These are phyloP conservation scores for Pantherophis alleghaniensis DNA, from an alignment of 2,797 vertebrate genomes.

Conservation along the genomic window DNA sequence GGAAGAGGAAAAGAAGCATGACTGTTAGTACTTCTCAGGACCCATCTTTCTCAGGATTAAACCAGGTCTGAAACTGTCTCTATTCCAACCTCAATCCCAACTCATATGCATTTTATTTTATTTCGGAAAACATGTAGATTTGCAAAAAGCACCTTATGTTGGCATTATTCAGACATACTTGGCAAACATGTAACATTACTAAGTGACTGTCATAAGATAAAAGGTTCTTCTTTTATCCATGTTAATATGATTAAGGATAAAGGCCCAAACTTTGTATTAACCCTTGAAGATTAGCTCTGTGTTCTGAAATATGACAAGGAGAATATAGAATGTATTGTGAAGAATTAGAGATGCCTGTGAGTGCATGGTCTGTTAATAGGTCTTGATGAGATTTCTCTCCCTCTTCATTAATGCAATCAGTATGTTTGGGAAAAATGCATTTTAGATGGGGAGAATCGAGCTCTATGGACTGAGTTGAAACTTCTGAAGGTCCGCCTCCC, in stretches of 20 bases:
- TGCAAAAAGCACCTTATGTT: constrained; percentile 83
- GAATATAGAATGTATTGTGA: not conserved
- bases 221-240: constrained; percentile 60
- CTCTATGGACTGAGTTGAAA: too few relatives aligned
- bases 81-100: constrained; percentile 86
- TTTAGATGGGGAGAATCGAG: not conserved
- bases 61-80: constrained; percentile 99
- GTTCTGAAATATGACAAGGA: not conserved
- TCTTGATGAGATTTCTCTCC: not conserved
- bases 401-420: not conserved
- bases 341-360: constrained; percentile 9
- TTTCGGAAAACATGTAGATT: constrained; percentile 78
- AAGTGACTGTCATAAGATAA: constrained; percentile 71
- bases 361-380: not conserved
- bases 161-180: constrained; percentile 93
- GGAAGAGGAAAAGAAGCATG: constrained; percentile 99
- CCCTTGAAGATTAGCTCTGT: not conserved
- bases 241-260: constrained; percentile 55
- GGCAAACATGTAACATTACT: constrained; percentile 86
- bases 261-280: not conserved
- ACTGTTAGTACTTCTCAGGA: constrained; percentile 99
- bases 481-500: too few relatives aligned
- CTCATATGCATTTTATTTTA: constrained; percentile 77
- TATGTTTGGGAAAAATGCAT: constrained; percentile 7
- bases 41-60: constrained; percentile 99